Conservation (phyloP, 2,113 vertebrate genomes). For the Nannospalax galili region DNA sequence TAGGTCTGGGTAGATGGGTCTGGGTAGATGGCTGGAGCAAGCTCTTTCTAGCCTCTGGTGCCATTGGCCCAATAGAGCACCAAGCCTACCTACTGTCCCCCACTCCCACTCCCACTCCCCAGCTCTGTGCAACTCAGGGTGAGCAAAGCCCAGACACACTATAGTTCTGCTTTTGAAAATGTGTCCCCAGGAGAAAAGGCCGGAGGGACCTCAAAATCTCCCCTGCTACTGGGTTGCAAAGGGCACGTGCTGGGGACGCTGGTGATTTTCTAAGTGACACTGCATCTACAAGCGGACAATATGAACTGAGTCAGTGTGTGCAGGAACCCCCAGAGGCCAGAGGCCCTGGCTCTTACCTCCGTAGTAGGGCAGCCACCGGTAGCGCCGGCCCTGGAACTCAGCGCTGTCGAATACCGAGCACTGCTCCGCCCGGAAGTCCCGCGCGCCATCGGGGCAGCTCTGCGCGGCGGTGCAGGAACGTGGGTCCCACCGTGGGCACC, state of each 20-base stretch:
- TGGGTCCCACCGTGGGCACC: background rate
- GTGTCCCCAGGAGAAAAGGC: too few relatives aligned
- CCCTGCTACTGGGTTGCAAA: accelerated
- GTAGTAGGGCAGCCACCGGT: slow-evolving; percentile 96
- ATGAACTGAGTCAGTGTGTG: background rate
- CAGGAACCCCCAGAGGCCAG: background rate
- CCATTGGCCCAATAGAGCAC: background rate
- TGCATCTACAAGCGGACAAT: background rate
- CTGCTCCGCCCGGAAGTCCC: slow-evolving; percentile 95
- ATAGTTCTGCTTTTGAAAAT: background rate
- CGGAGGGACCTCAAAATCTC: background rate
- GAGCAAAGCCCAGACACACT: background rate
- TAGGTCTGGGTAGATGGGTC: too few relatives aligned
- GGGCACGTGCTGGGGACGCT: background rate
- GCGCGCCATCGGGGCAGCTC: slow-evolving; percentile 92
- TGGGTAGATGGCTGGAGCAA: background rate
- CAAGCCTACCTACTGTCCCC: background rate
- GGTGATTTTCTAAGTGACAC: background rate
- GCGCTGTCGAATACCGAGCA: slow-evolving; percentile 92
- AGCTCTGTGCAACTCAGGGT: background rate
- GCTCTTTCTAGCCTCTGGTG: too few relatives aligned
- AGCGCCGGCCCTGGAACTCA: slow-evolving; percentile 93
- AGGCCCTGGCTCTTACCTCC: slow-evolving; percentile 87
- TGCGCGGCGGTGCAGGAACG: slow-evolving; percentile 57
- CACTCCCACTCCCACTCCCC: background rate